These are phyloP conservation scores for Bufotes viridis DNA, from an alignment of 2,797 vertebrate species.

Conservation along the genomic window DNA sequence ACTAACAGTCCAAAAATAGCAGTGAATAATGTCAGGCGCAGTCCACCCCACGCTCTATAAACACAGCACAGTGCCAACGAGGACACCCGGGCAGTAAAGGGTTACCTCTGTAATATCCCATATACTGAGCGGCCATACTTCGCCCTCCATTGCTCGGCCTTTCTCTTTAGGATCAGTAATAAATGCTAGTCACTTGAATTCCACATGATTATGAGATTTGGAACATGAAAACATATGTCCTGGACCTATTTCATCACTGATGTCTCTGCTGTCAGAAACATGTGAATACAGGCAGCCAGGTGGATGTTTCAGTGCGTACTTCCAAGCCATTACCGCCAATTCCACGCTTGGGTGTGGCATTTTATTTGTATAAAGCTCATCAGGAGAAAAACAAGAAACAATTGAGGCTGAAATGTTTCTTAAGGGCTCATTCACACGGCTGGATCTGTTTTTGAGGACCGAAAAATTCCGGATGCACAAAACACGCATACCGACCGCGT, in stretches of 20 bases:
- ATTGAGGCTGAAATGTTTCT: neutral
- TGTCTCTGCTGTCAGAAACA: neutral
- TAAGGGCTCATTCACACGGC: too few species aligned
- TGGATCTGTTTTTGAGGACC: too few species aligned
- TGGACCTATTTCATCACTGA: neutral
- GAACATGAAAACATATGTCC: constrained; percentile 1
- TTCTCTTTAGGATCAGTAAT: neutral
- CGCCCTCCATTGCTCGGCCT: neutral
- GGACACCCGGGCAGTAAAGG: constrained; percentile 31
- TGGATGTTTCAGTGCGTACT: neutral
- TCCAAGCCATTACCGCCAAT: neutral
- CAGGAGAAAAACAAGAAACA: neutral
- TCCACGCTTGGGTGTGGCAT: neutral
- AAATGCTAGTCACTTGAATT: constrained; percentile 4
- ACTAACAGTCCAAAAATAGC: constrained; percentile 54
- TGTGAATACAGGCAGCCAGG: constrained; percentile 11
- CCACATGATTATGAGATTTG: constrained; percentile 1
- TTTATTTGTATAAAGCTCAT: neutral
- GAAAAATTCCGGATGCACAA: too few species aligned
- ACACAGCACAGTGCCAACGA: constrained; percentile 38
- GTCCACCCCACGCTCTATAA: constrained; percentile 39
- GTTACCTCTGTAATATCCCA: too few species aligned
- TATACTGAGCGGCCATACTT: neutral
- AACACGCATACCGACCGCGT: too few species aligned
- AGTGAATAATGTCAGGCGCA: constrained; percentile 40